Percentiles rank a stretch among this genome's conserved stretches.
phyloP scores from a whole-genome alignment of 1,140 invertebrate species.

The Drosophila arizonae region DNA sequence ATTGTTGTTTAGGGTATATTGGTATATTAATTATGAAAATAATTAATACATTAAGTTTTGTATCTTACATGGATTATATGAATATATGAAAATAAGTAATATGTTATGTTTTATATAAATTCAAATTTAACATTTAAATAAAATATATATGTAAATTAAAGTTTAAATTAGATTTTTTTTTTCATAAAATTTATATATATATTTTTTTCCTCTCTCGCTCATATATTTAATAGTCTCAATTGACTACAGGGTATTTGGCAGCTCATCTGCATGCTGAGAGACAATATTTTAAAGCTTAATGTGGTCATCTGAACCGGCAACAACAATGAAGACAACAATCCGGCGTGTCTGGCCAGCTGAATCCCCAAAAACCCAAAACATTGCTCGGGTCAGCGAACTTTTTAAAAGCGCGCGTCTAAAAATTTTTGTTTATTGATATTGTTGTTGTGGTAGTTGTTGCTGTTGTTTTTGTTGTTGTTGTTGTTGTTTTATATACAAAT shows the following conservation, averaged over 20 bases:
- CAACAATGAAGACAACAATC: conserved; percentile 60
- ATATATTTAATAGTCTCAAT: too few relatives aligned
- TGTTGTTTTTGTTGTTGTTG: conserved; percentile 18
- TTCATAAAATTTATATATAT: too few relatives aligned
- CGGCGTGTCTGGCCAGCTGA: conserved; percentile 60
- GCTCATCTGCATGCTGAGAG: not conserved
- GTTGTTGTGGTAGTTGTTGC: conserved; percentile 24
- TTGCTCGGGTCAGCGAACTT: conserved; percentile 76
- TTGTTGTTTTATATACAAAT: conserved; percentile 11
- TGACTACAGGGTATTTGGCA: conserved; percentile 18
- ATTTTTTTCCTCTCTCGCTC: too few relatives aligned
- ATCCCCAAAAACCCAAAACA: conserved; percentile 57
- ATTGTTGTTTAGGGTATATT: not conserved
- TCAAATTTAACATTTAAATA: too few relatives aligned
- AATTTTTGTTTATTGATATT: conserved; percentile 45
- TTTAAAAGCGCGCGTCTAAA: conserved; percentile 49
- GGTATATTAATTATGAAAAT: too few relatives aligned
- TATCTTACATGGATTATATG: too few relatives aligned
- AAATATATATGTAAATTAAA: too few relatives aligned
- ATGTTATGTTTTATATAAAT: too few relatives aligned
- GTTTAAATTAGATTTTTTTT: too few relatives aligned
- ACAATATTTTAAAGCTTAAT: conserved; percentile 42
- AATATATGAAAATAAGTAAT: too few relatives aligned
- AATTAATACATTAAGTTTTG: too few relatives aligned
- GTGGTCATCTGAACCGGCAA: conserved; percentile 62